phyloP scores from a whole-genome alignment of 2,888 invertebrate species.

The Pelosia muscerda region DNA sequence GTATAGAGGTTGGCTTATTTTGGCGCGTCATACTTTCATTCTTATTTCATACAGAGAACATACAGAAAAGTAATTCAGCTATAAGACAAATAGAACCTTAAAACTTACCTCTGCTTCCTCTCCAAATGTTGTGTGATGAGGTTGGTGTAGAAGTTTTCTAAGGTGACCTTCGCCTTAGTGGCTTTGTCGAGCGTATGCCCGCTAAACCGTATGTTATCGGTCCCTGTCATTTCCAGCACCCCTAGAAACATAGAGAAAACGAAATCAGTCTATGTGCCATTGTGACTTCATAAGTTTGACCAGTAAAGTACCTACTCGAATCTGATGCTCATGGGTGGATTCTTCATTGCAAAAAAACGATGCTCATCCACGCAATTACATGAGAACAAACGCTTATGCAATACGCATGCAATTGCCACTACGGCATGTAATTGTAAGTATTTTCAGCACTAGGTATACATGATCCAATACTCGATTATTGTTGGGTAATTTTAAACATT shows the following conservation, averaged over 20 bases:
- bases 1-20: too few relatives aligned
- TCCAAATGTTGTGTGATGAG: conserved; percentile 99
- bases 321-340: too few relatives aligned
- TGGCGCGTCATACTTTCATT: not conserved
- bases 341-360: not conserved
- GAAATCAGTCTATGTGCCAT: not conserved
- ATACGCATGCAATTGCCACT: too few relatives aligned
- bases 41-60: not conserved
- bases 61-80: too few relatives aligned
- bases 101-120: conserved; percentile 94
- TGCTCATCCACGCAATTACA: too few relatives aligned
- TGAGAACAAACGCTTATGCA: too few relatives aligned
- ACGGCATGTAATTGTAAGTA: too few relatives aligned
- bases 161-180: conserved; percentile 98
- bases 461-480: too few relatives aligned
- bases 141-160: conserved; percentile 99
- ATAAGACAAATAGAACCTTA: not conserved
- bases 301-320: not conserved
- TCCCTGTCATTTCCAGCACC: conserved; percentile 94
- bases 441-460: too few relatives aligned
- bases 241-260: conserved; percentile 77
- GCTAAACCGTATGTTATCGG: conserved; percentile 96
- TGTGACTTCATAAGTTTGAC: not conserved
- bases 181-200: conserved; percentile 99
- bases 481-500: too few relatives aligned